phyloP scores from a whole-genome alignment of 2,113 vertebrate genomes.

The Dicerorhinus sumatrensis region DNA sequence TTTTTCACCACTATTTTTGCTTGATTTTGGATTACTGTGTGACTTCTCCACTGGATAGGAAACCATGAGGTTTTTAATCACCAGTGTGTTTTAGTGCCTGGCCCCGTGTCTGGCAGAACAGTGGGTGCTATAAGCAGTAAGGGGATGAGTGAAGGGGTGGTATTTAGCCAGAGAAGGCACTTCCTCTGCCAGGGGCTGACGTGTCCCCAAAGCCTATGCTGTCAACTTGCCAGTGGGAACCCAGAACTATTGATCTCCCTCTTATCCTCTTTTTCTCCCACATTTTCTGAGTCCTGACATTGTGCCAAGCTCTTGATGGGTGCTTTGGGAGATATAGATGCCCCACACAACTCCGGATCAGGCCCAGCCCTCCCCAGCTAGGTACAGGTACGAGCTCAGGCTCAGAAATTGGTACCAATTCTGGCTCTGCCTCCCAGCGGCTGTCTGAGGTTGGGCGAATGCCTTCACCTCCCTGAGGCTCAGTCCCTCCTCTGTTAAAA shows the following conservation, averaged over 20 bases:
- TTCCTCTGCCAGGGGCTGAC: not conserved
- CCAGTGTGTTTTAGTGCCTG: not conserved
- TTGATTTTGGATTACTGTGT: not conserved
- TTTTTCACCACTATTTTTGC: constrained; percentile 28
- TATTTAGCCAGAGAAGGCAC: not conserved
- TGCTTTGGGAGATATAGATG: not conserved
- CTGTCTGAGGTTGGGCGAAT: not conserved
- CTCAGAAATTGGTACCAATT: not conserved
- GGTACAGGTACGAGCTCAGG: not conserved
- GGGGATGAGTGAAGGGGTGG: not conserved
- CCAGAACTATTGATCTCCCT: not conserved
- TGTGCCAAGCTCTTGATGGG: not conserved
- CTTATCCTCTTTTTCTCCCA: not conserved
- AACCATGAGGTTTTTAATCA: not conserved
- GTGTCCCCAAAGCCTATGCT: not conserved
- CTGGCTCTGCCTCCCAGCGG: not conserved
- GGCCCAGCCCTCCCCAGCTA: not conserved
- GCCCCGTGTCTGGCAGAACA: not conserved
- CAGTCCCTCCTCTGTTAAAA: not conserved
- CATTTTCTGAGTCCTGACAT: not conserved
- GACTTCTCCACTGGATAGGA: not conserved
- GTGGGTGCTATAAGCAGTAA: not conserved
- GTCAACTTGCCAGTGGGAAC: not conserved
- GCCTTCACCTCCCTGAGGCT: not conserved
- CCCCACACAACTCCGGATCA: not conserved